phyloP scores from a whole-genome alignment of 2,113 vertebrate genomes.

The Eira barbara region DNA sequence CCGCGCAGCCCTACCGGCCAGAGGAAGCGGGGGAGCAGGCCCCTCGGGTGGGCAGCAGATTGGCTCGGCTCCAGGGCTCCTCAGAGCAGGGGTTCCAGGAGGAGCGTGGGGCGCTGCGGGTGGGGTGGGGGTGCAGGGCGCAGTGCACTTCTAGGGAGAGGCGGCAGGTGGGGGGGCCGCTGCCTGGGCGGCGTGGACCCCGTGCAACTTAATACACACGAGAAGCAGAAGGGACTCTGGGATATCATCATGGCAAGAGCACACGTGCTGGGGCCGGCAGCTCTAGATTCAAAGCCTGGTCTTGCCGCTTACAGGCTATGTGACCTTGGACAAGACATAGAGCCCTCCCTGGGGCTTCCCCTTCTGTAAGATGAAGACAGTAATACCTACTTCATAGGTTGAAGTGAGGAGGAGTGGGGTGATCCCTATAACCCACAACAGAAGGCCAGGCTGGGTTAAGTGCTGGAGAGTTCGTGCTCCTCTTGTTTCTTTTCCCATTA shows the following conservation, averaged over 20 bases:
- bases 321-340: not conserved
- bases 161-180: not conserved
- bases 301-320: not conserved
- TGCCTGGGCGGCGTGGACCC: not conserved
- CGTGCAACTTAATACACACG: not conserved
- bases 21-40: not conserved
- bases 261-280: not conserved
- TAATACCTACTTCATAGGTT: accelerated
- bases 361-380: not conserved
- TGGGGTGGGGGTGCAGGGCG: not conserved
- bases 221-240: not conserved
- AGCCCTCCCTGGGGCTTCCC: not conserved
- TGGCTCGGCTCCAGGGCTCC: not conserved
- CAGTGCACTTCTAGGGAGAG: not conserved
- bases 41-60: not conserved
- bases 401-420: not conserved
- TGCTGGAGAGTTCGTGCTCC: not conserved
- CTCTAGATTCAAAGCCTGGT: not conserved
- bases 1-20: not conserved
- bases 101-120: too few species aligned
- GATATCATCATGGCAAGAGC: not conserved
- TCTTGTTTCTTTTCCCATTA: not conserved
- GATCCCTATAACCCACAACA: not conserved
- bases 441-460: not conserved
- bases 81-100: not conserved